Base-by-base conservation (phyloP, 2,113 vertebrate genomes). In the Notechis scutatus region DNA sequence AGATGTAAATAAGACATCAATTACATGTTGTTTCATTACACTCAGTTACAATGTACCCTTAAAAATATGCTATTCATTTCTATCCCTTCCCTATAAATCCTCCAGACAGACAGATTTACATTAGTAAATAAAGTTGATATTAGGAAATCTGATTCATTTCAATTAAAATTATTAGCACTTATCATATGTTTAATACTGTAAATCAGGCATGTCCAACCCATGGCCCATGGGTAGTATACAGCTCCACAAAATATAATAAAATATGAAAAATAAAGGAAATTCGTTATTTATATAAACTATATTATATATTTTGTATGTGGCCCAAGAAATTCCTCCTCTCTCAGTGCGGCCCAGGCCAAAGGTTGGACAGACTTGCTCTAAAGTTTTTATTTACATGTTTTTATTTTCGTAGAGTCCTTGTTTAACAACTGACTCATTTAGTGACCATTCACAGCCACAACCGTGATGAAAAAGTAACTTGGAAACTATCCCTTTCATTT, bases 151-250 rank as follows among this genome's bases (percentile, higher is more conserved):
- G 97, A 89, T 93, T 97, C 57, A 0, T 97, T 97, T 97, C 97
- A 96, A 45, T 95, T 95, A 97, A 96, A 97, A 96, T 91, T 92
- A 92, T 91, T 90, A 94, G 96, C 95, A 96, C 97, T 97, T 97
- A 97, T 97, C 97, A 97, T 93, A 91, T 92, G 55, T 94, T 95
- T 97, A 97, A 96, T 86, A 94, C 96, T 95, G 23, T 93, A 97
- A 97, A 34, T 15, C 14, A 34, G 64, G 29, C 29, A 64, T 64
- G 61, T 64, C 11, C 29, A 69, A 34, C 21, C 56, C 56, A 57
- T 57, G 56, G 56, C 56, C 56, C 6, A 57, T n/a, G 29, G 12
- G 29, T 69, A 34, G 12, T 2, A 69, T 34, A 34, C 14, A 15
- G 12, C 2, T 12, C 64, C 29, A n/a, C 64, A n/a, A 69, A 69